Conservation (phyloP, 2,888 invertebrate species). For the Ptycholaimellus sp. region DNA sequence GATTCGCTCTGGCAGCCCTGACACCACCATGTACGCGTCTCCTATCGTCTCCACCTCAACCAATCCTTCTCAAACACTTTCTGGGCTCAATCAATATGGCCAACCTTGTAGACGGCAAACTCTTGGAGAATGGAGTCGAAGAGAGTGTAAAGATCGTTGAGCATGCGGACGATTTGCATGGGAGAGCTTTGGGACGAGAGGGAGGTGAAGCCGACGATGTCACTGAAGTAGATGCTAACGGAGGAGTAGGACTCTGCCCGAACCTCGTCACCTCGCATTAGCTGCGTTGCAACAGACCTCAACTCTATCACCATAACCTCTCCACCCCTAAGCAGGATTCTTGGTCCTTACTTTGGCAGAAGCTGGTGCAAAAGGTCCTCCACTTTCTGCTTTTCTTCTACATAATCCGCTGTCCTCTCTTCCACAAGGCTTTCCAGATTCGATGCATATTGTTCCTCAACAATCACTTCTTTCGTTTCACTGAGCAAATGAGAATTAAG, state of each 20-base stretch:
- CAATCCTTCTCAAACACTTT: no score
- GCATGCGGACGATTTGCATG: conserved; percentile 53
- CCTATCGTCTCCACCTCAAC: conserved; percentile 18
- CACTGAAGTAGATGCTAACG: conserved; percentile 31
- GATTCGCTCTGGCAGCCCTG: conserved; percentile 61
- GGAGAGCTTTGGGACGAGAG: conserved; percentile 28
- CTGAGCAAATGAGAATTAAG: no score
- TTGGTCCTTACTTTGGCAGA: conserved; percentile 47
- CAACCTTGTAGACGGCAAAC: conserved; percentile 74
- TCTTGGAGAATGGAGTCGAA: conserved; percentile 82
- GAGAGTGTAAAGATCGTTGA: conserved; percentile 82
- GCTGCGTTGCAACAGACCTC: conserved; percentile 26
- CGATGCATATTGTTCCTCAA: conserved; percentile 91
- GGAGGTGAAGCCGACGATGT: conserved; percentile 32
- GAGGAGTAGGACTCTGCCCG: conserved; percentile 27
- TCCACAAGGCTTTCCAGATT: conserved; percentile 79
- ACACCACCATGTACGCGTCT: no score
- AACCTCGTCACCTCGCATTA: conserved; percentile 30
- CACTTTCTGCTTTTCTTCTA: conserved; percentile 86
- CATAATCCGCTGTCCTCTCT: conserved; percentile 75
- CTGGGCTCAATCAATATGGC: no score
- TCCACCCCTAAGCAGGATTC: no score
- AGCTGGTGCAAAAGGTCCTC: conserved; percentile 80
- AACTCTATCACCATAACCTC: no score
- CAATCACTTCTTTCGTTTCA: no score